phyloP scores from a whole-genome alignment of 2,113 vertebrate genomes.

The Cairina moschata region DNA sequence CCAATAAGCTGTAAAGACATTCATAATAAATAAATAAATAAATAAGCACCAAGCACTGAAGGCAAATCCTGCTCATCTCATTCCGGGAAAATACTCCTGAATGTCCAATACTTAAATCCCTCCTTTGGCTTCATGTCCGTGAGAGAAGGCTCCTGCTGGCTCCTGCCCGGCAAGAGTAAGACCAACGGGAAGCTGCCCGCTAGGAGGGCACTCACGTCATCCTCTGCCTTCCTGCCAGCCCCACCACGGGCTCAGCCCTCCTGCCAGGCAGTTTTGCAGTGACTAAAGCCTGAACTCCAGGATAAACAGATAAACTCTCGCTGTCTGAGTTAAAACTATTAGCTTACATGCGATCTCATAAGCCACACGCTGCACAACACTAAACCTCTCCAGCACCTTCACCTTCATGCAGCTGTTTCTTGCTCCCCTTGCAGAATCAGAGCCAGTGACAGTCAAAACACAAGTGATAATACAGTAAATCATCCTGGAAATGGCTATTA shows the following conservation, averaged over 20 bases:
- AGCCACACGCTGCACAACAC: background rate
- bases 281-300: background rate
- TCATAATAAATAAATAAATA: background rate
- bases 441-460: background rate
- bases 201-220: background rate
- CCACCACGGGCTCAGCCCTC: background rate
- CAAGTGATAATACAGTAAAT: background rate
- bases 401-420: background rate
- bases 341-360: background rate
- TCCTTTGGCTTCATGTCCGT: background rate
- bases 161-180: background rate
- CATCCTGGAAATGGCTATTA: background rate
- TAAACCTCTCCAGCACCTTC: background rate
- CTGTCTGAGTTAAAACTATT: background rate
- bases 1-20: background rate
- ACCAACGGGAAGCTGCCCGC: background rate
- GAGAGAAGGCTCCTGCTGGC: background rate
- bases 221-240: background rate
- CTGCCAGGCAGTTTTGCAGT: background rate
- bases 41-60: background rate
- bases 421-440: background rate
- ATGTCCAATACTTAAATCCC: background rate
- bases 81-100: constrained; percentile 10
- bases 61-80: background rate
- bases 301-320: constrained; percentile 13